Evolutionary conservation across 2,113 vertebrate species (phyloP).

Genomic region (Indicator maculatus): DNA sequence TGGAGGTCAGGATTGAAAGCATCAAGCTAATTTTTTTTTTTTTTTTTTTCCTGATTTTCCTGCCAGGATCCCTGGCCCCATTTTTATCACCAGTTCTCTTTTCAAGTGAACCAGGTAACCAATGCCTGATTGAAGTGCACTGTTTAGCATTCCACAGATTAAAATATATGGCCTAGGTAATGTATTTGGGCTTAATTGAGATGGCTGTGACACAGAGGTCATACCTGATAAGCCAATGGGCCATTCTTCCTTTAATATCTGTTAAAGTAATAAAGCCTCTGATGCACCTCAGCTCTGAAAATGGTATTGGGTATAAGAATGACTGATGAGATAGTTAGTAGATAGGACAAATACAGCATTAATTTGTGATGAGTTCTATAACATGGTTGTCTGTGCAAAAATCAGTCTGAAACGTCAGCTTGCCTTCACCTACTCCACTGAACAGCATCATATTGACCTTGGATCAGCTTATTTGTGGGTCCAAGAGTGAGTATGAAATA

Average conservation of each 20-base stretch:
- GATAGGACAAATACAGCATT: neutral
- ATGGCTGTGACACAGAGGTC: neutral
- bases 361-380: neutral
- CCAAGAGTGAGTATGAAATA: neutral
- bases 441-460: neutral
- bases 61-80: neutral
- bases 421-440: neutral
- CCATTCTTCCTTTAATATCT: neutral
- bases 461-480: neutral
- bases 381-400: neutral
- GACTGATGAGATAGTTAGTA: neutral
- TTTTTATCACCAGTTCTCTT: neutral
- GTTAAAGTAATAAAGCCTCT: neutral
- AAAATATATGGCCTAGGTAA: neutral
- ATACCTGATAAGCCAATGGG: neutral
- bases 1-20: neutral
- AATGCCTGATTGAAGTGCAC: neutral
- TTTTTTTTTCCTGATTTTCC: neutral
- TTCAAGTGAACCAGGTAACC: neutral
- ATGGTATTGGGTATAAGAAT: fast-evolving
- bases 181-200: neutral
- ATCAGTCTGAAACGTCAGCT: neutral
- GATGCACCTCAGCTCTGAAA: neutral
- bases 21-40: neutral
- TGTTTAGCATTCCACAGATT: neutral